Conservation (phyloP, 1,140 invertebrate species). For the Thaumetopoea pityocampa region DNA sequence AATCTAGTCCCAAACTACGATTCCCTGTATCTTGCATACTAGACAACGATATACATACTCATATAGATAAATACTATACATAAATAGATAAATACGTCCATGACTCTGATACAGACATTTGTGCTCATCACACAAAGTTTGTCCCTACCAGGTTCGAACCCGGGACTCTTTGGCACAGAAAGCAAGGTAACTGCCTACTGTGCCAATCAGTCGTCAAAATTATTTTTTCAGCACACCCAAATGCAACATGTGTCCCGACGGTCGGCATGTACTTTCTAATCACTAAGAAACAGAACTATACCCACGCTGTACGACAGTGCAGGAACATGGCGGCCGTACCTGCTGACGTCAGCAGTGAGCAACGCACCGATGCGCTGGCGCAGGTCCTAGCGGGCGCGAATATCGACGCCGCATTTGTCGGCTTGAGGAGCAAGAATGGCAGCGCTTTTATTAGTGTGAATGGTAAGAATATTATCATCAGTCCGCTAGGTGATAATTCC, state of each 20-base stretch:
- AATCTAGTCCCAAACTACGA: too few relatives aligned
- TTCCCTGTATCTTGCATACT: too few relatives aligned
- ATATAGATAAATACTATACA: too few relatives aligned
- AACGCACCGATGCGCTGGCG: slow-evolving; percentile 76
- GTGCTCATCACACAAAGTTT: too few relatives aligned
- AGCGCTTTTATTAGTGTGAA: slow-evolving; percentile 32
- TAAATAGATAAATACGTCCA: too few relatives aligned
- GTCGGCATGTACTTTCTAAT: slow-evolving; percentile 78
- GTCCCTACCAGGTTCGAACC: too few relatives aligned
- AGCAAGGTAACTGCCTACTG: too few relatives aligned
- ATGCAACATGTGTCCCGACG: slow-evolving; percentile 75
- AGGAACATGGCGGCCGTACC: slow-evolving; percentile 75
- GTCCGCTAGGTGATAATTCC: too few relatives aligned
- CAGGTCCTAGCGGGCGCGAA: slow-evolving; percentile 49
- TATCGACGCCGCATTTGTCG: slow-evolving; percentile 71
- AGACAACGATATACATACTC: too few relatives aligned
- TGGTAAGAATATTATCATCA: slow-evolving; percentile 25
- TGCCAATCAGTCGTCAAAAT: not conserved
- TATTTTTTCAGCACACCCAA: slow-evolving; percentile 67
- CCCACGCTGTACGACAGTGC: slow-evolving; percentile 72
- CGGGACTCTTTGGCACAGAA: too few relatives aligned
- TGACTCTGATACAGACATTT: too few relatives aligned
- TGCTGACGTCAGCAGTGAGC: slow-evolving; percentile 77
- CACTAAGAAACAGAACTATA: slow-evolving; percentile 74
- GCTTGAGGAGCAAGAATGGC: slow-evolving; percentile 58